Percentiles rank a stretch among this genome's conserved stretches.
These are phyloP conservation scores for Tetragonula clypearis DNA, from an alignment of 1,140 invertebrate species.

Conservation along the genomic window DNA sequence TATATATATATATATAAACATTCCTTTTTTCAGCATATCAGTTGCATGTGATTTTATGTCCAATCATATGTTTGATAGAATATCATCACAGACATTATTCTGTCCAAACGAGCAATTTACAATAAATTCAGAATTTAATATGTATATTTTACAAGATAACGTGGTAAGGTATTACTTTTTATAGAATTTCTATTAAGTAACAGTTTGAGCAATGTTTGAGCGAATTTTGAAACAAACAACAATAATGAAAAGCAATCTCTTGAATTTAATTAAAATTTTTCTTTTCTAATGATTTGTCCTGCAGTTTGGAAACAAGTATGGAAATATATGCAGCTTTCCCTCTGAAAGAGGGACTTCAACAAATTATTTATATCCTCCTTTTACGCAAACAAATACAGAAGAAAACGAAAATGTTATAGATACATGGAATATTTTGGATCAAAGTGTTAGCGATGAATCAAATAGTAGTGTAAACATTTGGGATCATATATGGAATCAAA, in stretches of 20 bases:
- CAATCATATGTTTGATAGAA: slow-evolving; percentile 20
- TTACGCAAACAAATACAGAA: not conserved
- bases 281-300: not conserved
- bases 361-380: not conserved
- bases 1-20: too few relatives aligned
- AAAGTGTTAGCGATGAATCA: slow-evolving; percentile 35
- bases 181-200: not conserved
- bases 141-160: not conserved
- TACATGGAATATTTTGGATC: slow-evolving; percentile 45
- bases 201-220: not conserved
- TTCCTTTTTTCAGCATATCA: not conserved
- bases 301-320: not conserved
- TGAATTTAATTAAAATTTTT: not conserved
- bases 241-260: too few relatives aligned
- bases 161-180: not conserved
- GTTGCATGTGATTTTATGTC: slow-evolving; percentile 10
- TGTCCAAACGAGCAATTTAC: not conserved
- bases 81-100: not conserved
- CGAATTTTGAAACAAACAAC: not conserved
- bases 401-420: slow-evolving; percentile 51
- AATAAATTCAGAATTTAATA: not conserved
- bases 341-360: not conserved
- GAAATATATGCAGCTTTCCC: not conserved
- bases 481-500: slow-evolving; percentile 29
- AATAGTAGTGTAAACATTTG: slow-evolving; percentile 12